Base-by-base conservation (phyloP, 2,888 invertebrate genomes). In the Lasioglossum pauxillum region DNA sequence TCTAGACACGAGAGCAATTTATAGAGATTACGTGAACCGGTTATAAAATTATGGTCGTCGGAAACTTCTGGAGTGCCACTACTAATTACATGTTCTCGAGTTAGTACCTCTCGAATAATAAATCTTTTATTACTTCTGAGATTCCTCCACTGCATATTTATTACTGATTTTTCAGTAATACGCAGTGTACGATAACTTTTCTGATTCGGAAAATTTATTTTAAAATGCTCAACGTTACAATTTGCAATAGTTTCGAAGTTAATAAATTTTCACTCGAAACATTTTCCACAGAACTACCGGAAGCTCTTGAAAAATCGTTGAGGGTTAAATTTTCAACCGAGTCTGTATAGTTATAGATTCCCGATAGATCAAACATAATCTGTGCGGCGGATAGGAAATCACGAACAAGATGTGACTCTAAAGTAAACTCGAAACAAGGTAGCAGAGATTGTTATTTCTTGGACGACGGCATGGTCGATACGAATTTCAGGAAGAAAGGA, bases 391-490 rank as follows among this genome's bases (percentile, higher is more conserved):
- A 12, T 23, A 38, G 38, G 23, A 38, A 69, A 69, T 69, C 35
- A 69, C 69, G 23, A 69, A 38, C 23, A 38, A 35, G 75, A 72
- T 73, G 64, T 19, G 53, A 64, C 64, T 57, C 10, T 53, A 76
- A 82, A 76, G 74, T 64, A 72, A 78, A 75, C 85, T 76, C 41
- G 44, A 8, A 31, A 19, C 57, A 80, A 85, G 41, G 80, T 71
- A 46, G 72, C 31, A 14, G 69, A 60, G 81, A 72, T 85, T 86
- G 81, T 86, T 86, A 86, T 85, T 78, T 73, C 71, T 78, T 53
- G 46, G 35, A 75, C 64, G 77, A 19, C 46, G 14, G 31, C 27
- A 49, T 64, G 16, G 31, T 19, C 60, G 69, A 64, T 73, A 69
- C 69, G 74, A 81, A 85, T 75, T 74, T 67, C 35, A 80, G 5